Evolutionary conservation across 1,140 invertebrate species (phyloP).

Genomic region (Philotrypesis tridentata): DNA sequence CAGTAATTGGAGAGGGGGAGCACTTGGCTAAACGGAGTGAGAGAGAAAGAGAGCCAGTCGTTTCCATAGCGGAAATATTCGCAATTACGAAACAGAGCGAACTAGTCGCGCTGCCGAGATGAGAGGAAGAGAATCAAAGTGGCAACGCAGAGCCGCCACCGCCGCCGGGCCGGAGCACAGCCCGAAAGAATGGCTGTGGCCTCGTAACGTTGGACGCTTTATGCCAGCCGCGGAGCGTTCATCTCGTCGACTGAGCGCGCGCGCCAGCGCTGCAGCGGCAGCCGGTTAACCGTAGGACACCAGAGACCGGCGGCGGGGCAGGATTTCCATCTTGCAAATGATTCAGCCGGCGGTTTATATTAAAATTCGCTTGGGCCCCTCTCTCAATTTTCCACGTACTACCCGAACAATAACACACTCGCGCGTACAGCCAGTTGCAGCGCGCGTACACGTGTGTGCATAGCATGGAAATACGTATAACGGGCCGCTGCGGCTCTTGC

Average conservation of each 20-base stretch:
- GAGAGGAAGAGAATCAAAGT: not conserved
- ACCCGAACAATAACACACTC: not conserved
- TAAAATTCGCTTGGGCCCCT: not conserved
- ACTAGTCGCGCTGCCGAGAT: not conserved
- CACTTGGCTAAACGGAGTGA: not conserved
- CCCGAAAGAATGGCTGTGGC: not conserved
- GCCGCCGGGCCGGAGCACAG: not conserved
- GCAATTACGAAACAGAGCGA: not conserved
- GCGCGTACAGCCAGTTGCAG: too few relatives aligned
- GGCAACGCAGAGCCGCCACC: not conserved
- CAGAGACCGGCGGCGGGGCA: not conserved
- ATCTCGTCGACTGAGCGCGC: not conserved
- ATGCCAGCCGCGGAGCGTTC: not conserved
- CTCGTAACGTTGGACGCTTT: not conserved
- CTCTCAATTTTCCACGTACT: not conserved
- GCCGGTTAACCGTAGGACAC: not conserved
- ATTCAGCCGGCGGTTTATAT: not conserved
- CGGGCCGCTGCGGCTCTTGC: not conserved
- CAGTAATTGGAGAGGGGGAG: not conserved
- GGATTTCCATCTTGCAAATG: not conserved
- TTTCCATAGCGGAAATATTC: not conserved
- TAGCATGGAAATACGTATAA: too few relatives aligned
- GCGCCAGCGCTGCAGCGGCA: too few relatives aligned
- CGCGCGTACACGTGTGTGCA: too few relatives aligned
- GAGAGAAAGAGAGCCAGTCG: too few relatives aligned